Base-by-base conservation (phyloP, 2,113 vertebrate species). In the Tamias sibiricus region DNA sequence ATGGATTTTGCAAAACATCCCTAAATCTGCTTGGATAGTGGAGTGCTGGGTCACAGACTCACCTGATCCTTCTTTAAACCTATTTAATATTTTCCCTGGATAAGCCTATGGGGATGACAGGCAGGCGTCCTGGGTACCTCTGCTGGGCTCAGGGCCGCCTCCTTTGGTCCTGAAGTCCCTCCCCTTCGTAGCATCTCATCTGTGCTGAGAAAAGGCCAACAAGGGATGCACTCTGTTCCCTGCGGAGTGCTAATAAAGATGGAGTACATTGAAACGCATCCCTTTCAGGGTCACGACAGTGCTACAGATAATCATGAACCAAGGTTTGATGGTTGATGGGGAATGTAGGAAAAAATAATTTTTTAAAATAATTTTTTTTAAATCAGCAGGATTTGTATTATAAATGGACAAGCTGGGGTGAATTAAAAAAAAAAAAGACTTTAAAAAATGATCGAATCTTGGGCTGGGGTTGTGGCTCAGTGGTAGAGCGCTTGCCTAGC, bases 1-100 rank as follows among this genome's bases (percentile, higher is more conserved):
- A 54, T 82, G 68, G 62, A 62, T 87, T 96, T 94, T 68, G 5
- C 24, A 90, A 42, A 93, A 79, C 66, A 82, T 47, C 64, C 76
- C 80, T 85, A 94, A 96, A 95, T 95, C 88, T 3, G 0, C 47
- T 91, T 57, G 69, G 79, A 79, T 87, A 91, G 74, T 30, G 44
- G 52, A 54, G 42, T 37, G 54, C 89, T 88, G 57, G 2, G 32
- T 79, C 69, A 62, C 35, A 76, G 42, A 80, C 54, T 96, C 90
- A 83, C 87, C 93, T 44, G 86, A 90, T n/a, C 90, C 59, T 94
- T 92, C 64, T 74, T 66, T 94, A 93, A 69, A 19, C 68, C 76
- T 71, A 10, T 81, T 88, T 87, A 84, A 57, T 76, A 40, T 69
- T 77, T 66, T 37, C 87, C 47, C n/a, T 1, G 1, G 71, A 52